Base-by-base conservation (phyloP, 2,888 invertebrate genomes). In the Pharmacophagus antenor region DNA sequence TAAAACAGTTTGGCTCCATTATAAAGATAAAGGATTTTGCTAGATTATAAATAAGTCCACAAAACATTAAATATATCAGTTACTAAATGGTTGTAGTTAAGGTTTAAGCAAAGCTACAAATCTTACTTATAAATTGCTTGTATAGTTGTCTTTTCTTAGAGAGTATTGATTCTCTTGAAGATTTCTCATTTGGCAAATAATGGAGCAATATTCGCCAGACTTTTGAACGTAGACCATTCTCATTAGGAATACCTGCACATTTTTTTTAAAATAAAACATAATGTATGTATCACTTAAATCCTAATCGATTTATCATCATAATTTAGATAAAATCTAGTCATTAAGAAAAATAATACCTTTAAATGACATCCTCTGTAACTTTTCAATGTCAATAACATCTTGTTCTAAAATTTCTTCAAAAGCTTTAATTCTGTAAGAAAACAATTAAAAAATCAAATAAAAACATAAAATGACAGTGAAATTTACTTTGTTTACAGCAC, bases 131-230 rank as follows among this genome's bases (percentile, higher is more conserved):
- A 73, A 97, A 96, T 66, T 95, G 95, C 69, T 93, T 93, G 78
- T 97, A 97, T 10, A 96, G 92, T 63, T 94, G 92, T 61, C 98
- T 92, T 76, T 98, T 97, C 68, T 95, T 94, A 0, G 86, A 71
- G 4, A 98, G 87, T 25, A 94, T 93, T 56, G 92, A 82, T 15
- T 93, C 86, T 95, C 97, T 96, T 61, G 92, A 92, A 49, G 84
- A 84, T 71, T 92, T 94, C 51, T 94, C 93, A 6, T 92, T 83
- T 0, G 97, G 96, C 64, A 98, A 88, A 78, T 98, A 98, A 73
- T 96, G 95, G 37, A 98, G 88, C 53, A 98, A 85, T 20, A 98
- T 86, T 85, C 95, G 96, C 98, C 98, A 98, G 69, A 97, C 96
- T 44, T 96, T 79, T 0, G 98, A 93, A 56, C 98, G 92, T 62